phyloP scores from a whole-genome alignment of 1,140 invertebrate genomes.

The Bombus picipes region DNA sequence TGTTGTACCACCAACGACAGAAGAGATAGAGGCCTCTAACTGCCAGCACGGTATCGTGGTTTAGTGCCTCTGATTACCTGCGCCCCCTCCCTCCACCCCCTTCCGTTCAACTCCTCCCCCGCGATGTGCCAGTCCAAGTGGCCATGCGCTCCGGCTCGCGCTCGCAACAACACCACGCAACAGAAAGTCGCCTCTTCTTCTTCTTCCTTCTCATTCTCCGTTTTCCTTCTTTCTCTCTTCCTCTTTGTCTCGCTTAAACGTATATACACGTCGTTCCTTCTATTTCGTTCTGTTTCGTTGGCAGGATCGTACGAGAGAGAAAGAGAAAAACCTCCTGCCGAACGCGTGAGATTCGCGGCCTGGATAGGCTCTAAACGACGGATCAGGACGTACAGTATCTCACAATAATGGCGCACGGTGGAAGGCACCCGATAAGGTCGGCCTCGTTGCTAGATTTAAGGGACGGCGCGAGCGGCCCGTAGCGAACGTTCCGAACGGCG shows the following conservation, averaged over 20 bases:
- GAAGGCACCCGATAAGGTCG: constrained; percentile 66
- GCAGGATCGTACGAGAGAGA: neutral
- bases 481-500: constrained; percentile 33
- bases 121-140: constrained; percentile 37
- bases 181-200: neutral
- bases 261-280: neutral
- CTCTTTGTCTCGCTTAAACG: neutral
- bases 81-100: constrained; percentile 33
- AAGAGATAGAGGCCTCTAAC: constrained; percentile 75
- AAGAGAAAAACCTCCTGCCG: constrained; percentile 45
- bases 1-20: constrained; percentile 74
- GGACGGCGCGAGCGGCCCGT: constrained; percentile 46
- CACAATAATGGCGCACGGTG: constrained; percentile 66
- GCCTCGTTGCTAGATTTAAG: constrained; percentile 64
- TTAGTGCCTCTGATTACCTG: constrained; percentile 81
- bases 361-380: constrained; percentile 65
- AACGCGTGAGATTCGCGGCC: constrained; percentile 60
- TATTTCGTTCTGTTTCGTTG: neutral
- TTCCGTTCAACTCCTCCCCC: constrained; percentile 20
- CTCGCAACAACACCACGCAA: constrained; percentile 45
- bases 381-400: constrained; percentile 66
- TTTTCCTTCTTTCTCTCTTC: too few species aligned
- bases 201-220: neutral
- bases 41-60: constrained; percentile 79
- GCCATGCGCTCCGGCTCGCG: neutral